Evolutionary conservation across 1,140 invertebrate species (phyloP), one percentile per base, ranked within the genome.

Genomic region (Lasioglossum albipes): DNA sequence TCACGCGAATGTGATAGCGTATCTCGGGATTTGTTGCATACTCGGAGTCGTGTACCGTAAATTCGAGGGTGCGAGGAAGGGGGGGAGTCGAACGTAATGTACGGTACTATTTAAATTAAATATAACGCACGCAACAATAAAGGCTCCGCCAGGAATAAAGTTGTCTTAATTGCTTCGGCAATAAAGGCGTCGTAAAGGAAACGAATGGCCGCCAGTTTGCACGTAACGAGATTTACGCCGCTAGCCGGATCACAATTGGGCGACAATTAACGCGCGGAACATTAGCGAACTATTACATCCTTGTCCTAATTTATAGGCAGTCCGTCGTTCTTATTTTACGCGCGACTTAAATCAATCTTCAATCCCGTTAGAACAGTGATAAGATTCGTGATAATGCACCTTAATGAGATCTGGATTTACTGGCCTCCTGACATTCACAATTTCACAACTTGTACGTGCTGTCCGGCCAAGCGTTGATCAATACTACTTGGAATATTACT

Each of bases 141-240:
- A 62, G 31, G 49, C 36, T 4, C 2, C n/a, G 13, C 52, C 52
- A 5, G 10, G 41, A 36, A 22, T 45, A 65, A 65, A 73, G 59
- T 22, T 12, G 45, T 54, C 76, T 73, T 73, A 79, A 79, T 79
- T 79, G 59, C 41, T 73, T 73, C 61, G n/a, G 49, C 18, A 57
- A 73, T 68, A 68, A 68, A 68, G 66, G 42, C 22, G 66, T 42
- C 22, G 22, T 68, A 68, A 49, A 68, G 66, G 42, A 68, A 68
- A 68, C n/a, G 41, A 49, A 68, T 68, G 66, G 66, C 66, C 16
- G 66, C 41, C n/a, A 42, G 10, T 68, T 36, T 12, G n/a, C 42
- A 49, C 42, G 66, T 49, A 18, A 49, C 42, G 20, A 52, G 66
- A 68, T 68, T 68, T 68, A 68, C 45, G n/a, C 9, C 10, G 66